Evolutionary conservation across 2,888 invertebrate genomes (phyloP).

Genomic region (Drosophila crucigera): DNA sequence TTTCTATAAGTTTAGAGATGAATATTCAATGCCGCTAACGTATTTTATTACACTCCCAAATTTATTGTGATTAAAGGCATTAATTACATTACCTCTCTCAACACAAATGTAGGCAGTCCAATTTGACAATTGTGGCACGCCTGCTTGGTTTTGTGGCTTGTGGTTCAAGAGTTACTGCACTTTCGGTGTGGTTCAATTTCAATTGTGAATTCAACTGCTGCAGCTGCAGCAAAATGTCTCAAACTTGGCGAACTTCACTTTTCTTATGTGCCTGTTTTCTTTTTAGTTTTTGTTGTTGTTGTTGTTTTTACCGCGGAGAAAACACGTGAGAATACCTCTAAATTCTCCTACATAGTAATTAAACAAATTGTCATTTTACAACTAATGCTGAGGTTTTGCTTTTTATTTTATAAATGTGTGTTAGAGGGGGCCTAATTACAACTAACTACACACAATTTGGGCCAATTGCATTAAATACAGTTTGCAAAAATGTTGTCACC

Average conservation of each 20-base stretch:
- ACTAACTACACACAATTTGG: background rate
- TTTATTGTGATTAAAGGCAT: background rate
- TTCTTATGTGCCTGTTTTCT: conserved; percentile 34
- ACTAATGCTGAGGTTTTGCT: conserved; percentile 16
- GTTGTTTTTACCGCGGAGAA: conserved; percentile 30
- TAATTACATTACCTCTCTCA: background rate
- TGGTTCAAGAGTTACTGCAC: conserved; percentile 17
- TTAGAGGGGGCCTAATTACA: background rate
- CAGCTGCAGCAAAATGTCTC: conserved; percentile 15
- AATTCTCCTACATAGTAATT: conserved; percentile 58
- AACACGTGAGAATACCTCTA: conserved; percentile 52
- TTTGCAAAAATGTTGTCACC: background rate
- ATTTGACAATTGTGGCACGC: conserved; percentile 27
- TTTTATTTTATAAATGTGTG: conserved; percentile 4
- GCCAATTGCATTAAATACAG: conserved; percentile 1
- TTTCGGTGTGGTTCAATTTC: conserved; percentile 40
- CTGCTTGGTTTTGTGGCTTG: conserved; percentile 1
- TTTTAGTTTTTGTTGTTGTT: background rate
- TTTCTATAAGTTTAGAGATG: background rate
- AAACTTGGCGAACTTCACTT: conserved; percentile 24
- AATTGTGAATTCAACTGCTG: conserved; percentile 32
- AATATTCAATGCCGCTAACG: too few species aligned
- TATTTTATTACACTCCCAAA: too few species aligned
- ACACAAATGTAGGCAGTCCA: conserved; percentile 7
- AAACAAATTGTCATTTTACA: conserved; percentile 33